phyloP scores from a whole-genome alignment of 1,140 invertebrate genomes.

The Theocolax elegans region DNA sequence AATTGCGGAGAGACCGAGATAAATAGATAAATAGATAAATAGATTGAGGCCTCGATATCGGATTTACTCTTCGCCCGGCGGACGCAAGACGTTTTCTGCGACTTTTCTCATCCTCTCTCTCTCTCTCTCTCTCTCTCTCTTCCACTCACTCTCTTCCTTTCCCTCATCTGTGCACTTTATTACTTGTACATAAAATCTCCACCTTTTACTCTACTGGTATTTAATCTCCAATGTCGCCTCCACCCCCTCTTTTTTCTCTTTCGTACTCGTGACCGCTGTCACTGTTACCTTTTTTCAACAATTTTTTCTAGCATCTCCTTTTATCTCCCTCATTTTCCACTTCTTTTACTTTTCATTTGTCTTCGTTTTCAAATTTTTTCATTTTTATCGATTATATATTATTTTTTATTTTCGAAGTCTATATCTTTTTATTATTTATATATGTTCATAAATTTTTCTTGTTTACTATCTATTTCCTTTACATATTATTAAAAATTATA shows the following conservation, averaged over 20 bases:
- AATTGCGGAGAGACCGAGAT: constrained; percentile 48
- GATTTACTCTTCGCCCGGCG: constrained; percentile 58
- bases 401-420: background rate
- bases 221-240: constrained; percentile 48
- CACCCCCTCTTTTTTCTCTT: too few species aligned
- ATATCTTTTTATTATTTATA: too few species aligned
- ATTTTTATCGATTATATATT: background rate
- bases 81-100: constrained; percentile 50
- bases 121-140: constrained; percentile 27
- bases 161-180: constrained; percentile 42
- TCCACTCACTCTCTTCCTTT: constrained; percentile 7
- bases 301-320: background rate
- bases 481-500: too few species aligned
- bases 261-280: background rate
- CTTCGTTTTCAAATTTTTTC: background rate
- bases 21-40: constrained; percentile 67
- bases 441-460: too few species aligned
- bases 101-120: constrained; percentile 28
- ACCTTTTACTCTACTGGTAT: constrained; percentile 49
- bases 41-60: constrained; percentile 62
- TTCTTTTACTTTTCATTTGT: background rate
- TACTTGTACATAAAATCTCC: constrained; percentile 30
- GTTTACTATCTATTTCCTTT: too few species aligned
- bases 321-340: background rate
- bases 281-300: background rate